These are phyloP conservation scores for Callipepla squamata DNA, from an alignment of 2,113 vertebrate genomes.

Conservation along the genomic window DNA sequence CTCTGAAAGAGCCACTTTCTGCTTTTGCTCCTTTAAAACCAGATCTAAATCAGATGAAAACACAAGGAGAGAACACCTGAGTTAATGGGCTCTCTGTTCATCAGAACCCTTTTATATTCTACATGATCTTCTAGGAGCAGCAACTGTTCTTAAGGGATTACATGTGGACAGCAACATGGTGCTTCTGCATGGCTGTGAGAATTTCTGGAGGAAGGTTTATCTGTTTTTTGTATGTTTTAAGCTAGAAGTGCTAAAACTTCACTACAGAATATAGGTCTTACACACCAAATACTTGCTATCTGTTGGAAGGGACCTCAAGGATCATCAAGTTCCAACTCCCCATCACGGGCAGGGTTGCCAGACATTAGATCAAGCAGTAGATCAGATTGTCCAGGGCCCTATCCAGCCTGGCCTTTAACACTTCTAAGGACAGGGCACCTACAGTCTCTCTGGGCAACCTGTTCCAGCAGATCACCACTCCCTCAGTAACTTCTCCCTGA, in stretches of 20 bases:
- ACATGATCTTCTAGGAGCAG: background rate
- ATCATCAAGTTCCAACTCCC: too few species aligned
- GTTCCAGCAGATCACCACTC: too few species aligned
- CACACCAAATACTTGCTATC: too few species aligned
- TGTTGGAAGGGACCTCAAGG: background rate
- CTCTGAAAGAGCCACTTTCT: background rate
- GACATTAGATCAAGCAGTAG: too few species aligned
- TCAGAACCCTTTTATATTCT: background rate
- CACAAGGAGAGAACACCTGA: background rate
- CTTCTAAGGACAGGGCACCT: too few species aligned
- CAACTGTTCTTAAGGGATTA: background rate
- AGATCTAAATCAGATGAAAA: background rate
- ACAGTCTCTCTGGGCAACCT: too few species aligned
- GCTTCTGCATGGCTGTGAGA: background rate
- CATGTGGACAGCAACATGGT: background rate
- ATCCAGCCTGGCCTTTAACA: too few species aligned
- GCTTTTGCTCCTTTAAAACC: background rate
- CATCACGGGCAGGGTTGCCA: too few species aligned
- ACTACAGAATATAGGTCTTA: background rate
- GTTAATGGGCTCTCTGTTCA: background rate
- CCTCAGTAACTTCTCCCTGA: too few species aligned
- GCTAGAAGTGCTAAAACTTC: background rate
- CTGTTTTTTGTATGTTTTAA: background rate
- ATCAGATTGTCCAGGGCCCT: too few species aligned
- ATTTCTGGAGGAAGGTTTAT: background rate